phyloP scores from a whole-genome alignment of 2,888 invertebrate genomes.

The Perithous albicinctus region DNA sequence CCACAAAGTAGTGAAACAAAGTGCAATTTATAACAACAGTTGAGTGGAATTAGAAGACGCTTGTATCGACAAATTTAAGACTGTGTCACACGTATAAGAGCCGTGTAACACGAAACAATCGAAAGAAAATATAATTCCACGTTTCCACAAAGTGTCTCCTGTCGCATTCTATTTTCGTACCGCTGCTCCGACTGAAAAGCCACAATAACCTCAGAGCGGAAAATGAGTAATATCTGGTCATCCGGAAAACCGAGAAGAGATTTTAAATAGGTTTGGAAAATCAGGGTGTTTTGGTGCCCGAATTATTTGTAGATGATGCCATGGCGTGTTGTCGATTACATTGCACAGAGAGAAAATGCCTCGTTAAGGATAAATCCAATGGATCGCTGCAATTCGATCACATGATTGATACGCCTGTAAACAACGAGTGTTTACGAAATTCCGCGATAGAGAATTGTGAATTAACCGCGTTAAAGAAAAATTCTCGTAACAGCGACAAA shows the following conservation, averaged over 20 bases:
- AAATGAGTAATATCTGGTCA: constrained; percentile 61
- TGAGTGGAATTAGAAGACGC: constrained; percentile 5
- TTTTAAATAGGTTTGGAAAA: constrained; percentile 39
- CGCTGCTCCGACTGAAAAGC: constrained; percentile 68
- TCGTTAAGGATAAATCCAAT: constrained; percentile 37
- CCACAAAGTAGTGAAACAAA: constrained; percentile 19
- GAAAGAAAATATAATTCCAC: constrained; percentile 13
- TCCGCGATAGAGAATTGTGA: constrained; percentile 11
- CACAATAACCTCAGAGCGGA: constrained; percentile 65
- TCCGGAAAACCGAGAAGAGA: constrained; percentile 52
- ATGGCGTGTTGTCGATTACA: constrained; percentile 58
- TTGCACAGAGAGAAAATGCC: constrained; percentile 47
- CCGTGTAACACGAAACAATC: too few species aligned
- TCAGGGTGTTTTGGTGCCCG: constrained; percentile 15
- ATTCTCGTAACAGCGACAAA: neutral
- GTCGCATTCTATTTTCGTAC: constrained; percentile 75
- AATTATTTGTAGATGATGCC: constrained; percentile 56
- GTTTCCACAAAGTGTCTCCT: constrained; percentile 68
- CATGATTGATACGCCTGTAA: constrained; percentile 48
- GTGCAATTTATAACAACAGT: constrained; percentile 28
- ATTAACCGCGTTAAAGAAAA: constrained; percentile 19
- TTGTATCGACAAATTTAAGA: too few species aligned
- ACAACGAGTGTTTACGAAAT: constrained; percentile 53
- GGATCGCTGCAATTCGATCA: constrained; percentile 40
- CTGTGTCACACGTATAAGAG: too few species aligned